Base-by-base conservation (phyloP, 1,140 invertebrate genomes). In the Battus philenor region DNA sequence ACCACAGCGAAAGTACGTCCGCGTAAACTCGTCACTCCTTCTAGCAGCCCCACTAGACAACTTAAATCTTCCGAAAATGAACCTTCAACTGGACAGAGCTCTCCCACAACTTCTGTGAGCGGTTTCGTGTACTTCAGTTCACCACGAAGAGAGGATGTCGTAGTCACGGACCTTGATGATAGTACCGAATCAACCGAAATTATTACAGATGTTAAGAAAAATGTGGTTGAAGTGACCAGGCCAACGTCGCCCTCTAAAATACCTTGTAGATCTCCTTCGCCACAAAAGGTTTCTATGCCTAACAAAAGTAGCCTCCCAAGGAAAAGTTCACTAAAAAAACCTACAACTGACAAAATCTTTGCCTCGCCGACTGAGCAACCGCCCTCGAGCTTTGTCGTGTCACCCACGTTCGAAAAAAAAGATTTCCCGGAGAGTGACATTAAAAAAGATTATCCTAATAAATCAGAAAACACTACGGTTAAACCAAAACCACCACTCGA, bases 291-390 rank as follows among this genome's bases (percentile, higher is more conserved):
- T 29, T 10, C 20, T 7, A 44, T 55, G 6, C 54, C 67, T 7
- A 52, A 50, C 12, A 80, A 69, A 53, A 71, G 79, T 18, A 69
- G 17, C 30, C 58, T 83, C 32, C 79, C 81, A 8, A 65, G 83
- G 44, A 87, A 87, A 51, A 87, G 86, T 57, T 87, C 86, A 16
- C 57, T 87, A 6, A 87, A 87, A 55, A 86, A 87, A 55, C 68
- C 83, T 44, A 52, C 65, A 8, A 54, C 41, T 41, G 56, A 61
- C 29, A 48, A 41, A 22, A 68, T 45, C 39, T 57, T 68, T 46
- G 22, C 54, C n/a, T 69, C 72, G n/a, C 72, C 79, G 3, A 44
- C 54, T 9, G 77, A 82, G 52, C 78, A 82, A 56, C 79, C 77
- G 31, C 79, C 82, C 15, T 68, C 79, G 5, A 75, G 51, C 49